Conservation (phyloP, 2,113 vertebrate genomes). For the Pelecanus crispus region DNA sequence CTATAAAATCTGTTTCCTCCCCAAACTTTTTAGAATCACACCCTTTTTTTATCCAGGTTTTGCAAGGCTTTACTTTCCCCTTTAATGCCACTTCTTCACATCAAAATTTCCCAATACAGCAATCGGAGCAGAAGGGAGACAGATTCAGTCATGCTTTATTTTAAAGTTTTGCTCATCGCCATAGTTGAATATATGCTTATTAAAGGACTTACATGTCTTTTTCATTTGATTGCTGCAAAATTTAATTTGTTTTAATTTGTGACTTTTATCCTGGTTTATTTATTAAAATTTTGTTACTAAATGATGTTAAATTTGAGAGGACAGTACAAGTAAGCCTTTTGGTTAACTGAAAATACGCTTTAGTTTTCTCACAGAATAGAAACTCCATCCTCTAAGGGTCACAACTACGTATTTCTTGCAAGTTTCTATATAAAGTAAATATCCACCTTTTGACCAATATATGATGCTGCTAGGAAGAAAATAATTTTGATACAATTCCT, state of each 20-base stretch:
- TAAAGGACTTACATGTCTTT: not conserved
- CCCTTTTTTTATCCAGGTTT: not conserved
- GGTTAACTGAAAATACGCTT: not conserved
- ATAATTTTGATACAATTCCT: not conserved
- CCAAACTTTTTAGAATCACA: not conserved
- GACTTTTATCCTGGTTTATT: not conserved
- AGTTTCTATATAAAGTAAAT: not conserved
- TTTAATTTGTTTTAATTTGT: not conserved
- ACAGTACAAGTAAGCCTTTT: not conserved
- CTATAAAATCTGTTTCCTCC: not conserved
- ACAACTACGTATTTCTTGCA: not conserved
- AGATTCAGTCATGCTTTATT: not conserved
- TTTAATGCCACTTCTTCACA: not conserved
- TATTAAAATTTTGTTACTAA: not conserved
- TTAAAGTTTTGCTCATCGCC: not conserved
- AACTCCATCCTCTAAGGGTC: not conserved
- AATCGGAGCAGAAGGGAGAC: not conserved
- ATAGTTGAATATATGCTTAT: not conserved
- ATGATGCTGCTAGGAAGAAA: not conserved
- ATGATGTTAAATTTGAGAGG: not conserved
- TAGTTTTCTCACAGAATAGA: not conserved
- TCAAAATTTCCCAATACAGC: not conserved
- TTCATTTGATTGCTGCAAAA: not conserved
- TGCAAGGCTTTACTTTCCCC: not conserved
- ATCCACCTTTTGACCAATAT: not conserved